Base-by-base conservation (phyloP, 1,140 invertebrate species). In the Hyles vespertilio region DNA sequence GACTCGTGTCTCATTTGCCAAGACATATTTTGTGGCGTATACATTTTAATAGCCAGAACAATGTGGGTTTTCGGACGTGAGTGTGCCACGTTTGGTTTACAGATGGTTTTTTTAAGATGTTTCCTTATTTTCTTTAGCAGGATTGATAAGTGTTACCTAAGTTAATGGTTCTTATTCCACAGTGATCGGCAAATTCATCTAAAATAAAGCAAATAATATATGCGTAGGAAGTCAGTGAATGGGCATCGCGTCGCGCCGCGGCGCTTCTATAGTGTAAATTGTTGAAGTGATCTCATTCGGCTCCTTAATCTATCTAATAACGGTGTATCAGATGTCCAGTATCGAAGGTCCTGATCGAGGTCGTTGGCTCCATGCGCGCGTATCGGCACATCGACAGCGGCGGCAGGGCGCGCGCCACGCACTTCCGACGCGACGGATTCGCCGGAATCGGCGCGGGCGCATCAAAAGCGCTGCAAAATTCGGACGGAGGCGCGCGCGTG, bases 401-500 rank as follows among this genome's bases (percentile, higher is more conserved):
- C 77, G 60, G 67, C 64, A 70, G 63, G 71, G 74, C 79, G 81
- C 77, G 74, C 79, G 77, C 76, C 76, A 78, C 80, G 81, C 80
- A 88, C 85, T 88, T 88, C 85, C 85, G 85, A 88, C 81, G 75
- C 79, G 85, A 86, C 85, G 83, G 83, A 87, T 87, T 88, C 85
- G 84, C 82, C 83, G 82, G 85, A 88, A 88, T 87, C 85, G 85
- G 76, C 77, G 85, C 83, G 81, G 83, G 79, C 81, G 82, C 85
- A 81, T 88, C 85, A 88, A 88, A 88, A 74, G 77, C 72, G 61
- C 58, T 76, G 85, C 84, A 75, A 88, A 87, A 83, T 89, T 87
- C 81, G 84, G 82, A 86, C 81, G 75, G 73, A 71, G 77, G 73
- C 76, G 80, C 82, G 79, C 79, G 83, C 84, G 83, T 88, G 83